Base-by-base conservation (phyloP, 1,140 invertebrate species). In the Eulimnadia texana region DNA sequence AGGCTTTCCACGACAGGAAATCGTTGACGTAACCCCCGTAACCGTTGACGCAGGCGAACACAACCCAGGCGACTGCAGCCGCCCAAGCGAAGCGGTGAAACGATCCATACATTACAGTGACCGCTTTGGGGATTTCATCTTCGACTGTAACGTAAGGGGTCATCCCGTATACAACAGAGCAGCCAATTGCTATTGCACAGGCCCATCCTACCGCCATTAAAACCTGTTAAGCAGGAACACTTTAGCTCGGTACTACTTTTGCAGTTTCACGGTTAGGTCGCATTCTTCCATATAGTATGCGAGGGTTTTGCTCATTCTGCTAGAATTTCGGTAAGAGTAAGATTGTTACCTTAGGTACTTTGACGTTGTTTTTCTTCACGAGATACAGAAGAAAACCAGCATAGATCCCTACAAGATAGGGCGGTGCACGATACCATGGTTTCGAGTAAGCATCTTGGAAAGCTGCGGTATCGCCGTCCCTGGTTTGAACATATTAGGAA, bases 1-100 rank as follows among this genome's bases (percentile, higher is more conserved):
- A 78, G 0, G 84, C 79, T 42, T 81, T 79, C 71, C 88, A 88
- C 0, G 88, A 90, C 22, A 95, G 75, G 23, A 91, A 73, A 0
- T 77, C 80, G 56, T 84, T 80, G 23, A 88, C 83, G 25, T 77
- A 69, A 63, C 75, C 72, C 60, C 72, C 75, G 67, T 74, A 68
- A 33, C 77, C 75, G 49, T 67, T 71, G 16, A 71, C 66, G 58
- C 78, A 80, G 3, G 75, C 77, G 66, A 78, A 76, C 1, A 74
- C 68, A 6, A 78, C 65, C 79, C 79, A 79, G 1, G 67, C 69
- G 6, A 80, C 49, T 10, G 69, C 67, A 1, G 76, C 6, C 6
- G 72, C 67, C 71, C 74, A 79, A 1, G 71, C 65, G 27, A 68
- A 67, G 54, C 77, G 63, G 11, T 72, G 72, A n/a, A 73, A 63